phyloP scores from a whole-genome alignment of 2,113 vertebrate genomes.

The Panthera leo region DNA sequence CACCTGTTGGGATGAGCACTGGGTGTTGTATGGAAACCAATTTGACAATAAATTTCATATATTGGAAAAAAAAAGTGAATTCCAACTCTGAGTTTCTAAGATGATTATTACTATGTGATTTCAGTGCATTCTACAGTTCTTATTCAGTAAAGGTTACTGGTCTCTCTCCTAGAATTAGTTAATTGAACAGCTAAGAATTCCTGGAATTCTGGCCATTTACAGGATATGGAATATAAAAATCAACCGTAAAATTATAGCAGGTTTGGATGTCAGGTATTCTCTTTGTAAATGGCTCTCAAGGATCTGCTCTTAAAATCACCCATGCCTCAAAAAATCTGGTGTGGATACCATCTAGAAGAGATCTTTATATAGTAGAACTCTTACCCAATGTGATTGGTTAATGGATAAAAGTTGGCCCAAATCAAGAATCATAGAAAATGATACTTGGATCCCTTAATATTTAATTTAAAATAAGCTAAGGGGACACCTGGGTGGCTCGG shows the following conservation, averaged over 20 bases:
- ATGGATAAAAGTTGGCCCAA: not conserved
- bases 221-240: not conserved
- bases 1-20: too few species aligned
- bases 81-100: not conserved
- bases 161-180: not conserved
- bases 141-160: not conserved
- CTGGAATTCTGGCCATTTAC: not conserved
- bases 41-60: too few species aligned
- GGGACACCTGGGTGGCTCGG: too few species aligned
- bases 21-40: too few species aligned
- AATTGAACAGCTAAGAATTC: constrained; percentile 9
- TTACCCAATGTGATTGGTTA: not conserved
- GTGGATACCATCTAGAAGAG: not conserved
- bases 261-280: not conserved
- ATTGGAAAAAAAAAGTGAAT: not conserved
- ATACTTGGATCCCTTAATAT: not conserved
- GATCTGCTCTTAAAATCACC: not conserved
- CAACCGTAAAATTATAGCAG: not conserved
- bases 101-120: not conserved
- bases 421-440: not conserved
- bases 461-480: not conserved
- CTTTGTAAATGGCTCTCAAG: not conserved
- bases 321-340: not conserved
- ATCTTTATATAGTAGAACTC: not conserved
- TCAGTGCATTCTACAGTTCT: not conserved